These are phyloP conservation scores for Peromyscus attwateri DNA, from an alignment of 2,797 vertebrate species.

Conservation along the genomic window DNA sequence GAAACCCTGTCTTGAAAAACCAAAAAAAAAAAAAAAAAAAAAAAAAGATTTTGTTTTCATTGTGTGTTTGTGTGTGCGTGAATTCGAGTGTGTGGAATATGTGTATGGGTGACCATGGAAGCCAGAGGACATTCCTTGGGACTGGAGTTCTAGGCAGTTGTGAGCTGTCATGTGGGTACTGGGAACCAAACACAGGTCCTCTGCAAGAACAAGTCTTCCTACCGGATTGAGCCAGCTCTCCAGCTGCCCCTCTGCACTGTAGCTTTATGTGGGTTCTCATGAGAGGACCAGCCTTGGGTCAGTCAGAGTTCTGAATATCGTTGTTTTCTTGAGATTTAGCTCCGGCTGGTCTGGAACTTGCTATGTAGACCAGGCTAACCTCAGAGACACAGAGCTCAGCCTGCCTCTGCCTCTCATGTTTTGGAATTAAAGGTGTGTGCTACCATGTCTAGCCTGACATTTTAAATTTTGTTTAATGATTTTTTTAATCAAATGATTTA, in stretches of 20 bases:
- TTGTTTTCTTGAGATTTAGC: neutral
- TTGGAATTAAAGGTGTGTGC: neutral
- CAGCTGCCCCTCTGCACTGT: neutral
- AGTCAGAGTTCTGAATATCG: neutral
- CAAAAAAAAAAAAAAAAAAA: no score
- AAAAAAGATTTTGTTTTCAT: neutral
- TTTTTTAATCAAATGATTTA: neutral
- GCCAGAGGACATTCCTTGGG: neutral
- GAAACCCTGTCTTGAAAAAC: no score
- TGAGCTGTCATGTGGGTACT: neutral
- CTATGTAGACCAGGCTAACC: neutral
- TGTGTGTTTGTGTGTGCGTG: neutral
- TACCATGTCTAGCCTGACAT: neutral
- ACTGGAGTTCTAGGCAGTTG: neutral
- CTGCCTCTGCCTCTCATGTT: neutral
- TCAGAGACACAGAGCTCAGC: no score
- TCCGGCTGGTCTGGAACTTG: neutral
- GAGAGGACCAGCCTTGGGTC: no score
- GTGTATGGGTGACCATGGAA: neutral
- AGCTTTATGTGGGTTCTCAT: neutral
- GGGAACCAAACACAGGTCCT: neutral
- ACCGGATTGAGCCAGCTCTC: rapidly evolving
- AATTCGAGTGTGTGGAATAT: neutral
- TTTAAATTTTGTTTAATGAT: neutral
- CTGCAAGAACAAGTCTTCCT: no score